Conservation (phyloP, 2,888 invertebrate species). For the Rhyacophila evoluta region DNA sequence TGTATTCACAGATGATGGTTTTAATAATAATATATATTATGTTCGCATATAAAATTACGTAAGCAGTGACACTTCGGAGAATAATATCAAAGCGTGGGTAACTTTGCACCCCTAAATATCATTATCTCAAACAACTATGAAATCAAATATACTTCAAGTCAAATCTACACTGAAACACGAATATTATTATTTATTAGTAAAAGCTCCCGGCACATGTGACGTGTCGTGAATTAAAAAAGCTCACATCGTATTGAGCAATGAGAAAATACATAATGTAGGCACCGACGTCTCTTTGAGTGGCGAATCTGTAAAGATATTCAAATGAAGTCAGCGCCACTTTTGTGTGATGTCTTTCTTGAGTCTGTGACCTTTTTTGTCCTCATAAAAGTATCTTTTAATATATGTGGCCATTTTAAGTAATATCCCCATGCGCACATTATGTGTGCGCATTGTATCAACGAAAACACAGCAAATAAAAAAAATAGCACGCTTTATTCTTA, state of each 20-base stretch:
- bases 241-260: not conserved
- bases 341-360: not conserved
- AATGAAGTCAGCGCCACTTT: not conserved
- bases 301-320: conserved; percentile 22
- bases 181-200: not conserved
- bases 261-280: not conserved
- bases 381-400: not conserved
- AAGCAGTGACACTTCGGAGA: not conserved
- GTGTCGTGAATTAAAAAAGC: not conserved
- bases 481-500: no score
- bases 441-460: no score
- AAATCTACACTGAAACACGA: not conserved
- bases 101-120: not conserved
- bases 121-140: not conserved
- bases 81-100: not conserved
- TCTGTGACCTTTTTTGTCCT: not conserved
- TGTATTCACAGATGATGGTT: no score
- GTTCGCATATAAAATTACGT: no score
- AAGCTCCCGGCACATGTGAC: not conserved
- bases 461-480: no score
- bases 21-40: no score
- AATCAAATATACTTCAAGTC: not conserved
- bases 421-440: no score
- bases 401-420: not conserved
- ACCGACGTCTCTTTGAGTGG: not conserved